Base-by-base conservation (phyloP, 2,113 vertebrate species). In the Podarcis muralis region DNA sequence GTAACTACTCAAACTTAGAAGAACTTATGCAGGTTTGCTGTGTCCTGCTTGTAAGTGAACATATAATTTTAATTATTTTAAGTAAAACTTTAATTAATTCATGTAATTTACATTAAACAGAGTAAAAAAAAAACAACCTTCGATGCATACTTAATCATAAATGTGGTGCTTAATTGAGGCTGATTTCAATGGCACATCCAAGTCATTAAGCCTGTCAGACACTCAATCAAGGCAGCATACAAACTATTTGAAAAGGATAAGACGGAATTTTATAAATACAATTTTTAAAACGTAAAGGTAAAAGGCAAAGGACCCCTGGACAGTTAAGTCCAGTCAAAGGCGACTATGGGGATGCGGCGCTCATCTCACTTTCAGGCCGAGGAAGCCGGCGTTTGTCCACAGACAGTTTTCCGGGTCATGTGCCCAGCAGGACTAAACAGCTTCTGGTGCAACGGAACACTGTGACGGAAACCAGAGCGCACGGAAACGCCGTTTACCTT, bases 381-480 rank as follows among this genome's bases (percentile, higher is more conserved):
- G 9, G 9, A 11, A 53, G 48, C 48, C 48, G 1, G 48, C 2
- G 11, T 53, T 53, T 53, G 48, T 53, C 48, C 1, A 53, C 48
- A 53, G 48, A 12, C 48, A 53, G 48, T 11, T 53, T 53, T 53
- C 9, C 9, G 2, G 48, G 48, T 53, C 48, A 53, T 53, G 48
- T 53, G 48, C 11, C 48, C 11, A 53, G 48, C 48, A 53, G 9
- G 48, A 53, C 48, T 53, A 11, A 12, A 53, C 48, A 11, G 9
- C 48, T 53, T 11, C 11, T 53, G 48, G 48, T 3, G 48, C 11
- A 53, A 53, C 11, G 48, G 48, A 3, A 9, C 9, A 53, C 48
- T 1, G 11, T 53, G 48, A 53, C 0, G 0, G 9, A 9, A 11
- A 9, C 48, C 11, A 11, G 48, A 53, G 48, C 2, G 2, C 48